Base-by-base conservation (phyloP, 2,888 invertebrate species). In the Thecophora atra region DNA sequence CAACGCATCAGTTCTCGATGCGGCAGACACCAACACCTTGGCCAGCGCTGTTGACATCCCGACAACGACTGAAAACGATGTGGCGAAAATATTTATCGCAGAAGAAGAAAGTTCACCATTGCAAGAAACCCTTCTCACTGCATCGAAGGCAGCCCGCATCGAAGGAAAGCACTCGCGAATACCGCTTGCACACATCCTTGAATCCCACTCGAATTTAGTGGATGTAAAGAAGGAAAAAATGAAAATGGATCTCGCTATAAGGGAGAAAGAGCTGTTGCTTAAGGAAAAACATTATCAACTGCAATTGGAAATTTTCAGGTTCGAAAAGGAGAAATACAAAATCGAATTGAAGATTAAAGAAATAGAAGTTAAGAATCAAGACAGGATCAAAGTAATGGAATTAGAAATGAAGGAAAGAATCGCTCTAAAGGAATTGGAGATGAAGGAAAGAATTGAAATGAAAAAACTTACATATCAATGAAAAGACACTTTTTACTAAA, bases 151-250 rank as follows among this genome's bases (percentile, higher is more conserved):
- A 2, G 37, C 37, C 37, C 37, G 37, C 37, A 37, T n/a, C n/a
- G n/a, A 37, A 37, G 3, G 37, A 37, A 54, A 17, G 30, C 56
- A 54, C 37, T 54, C 67, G 21, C 54, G 54, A 42, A 58, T 42
- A 56, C 19, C 67, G 21, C 67, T 67, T 28, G 42, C 67, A 54
- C 42, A 67, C 54, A 56, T 67, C 37, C 56, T 67, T 42, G 56
- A 56, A 37, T 37, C 42, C 28, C 56, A 67, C 21, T 56, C 67
- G 19, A 67, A 21, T 24, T 54, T 67, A 42, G 67, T 56, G 54
- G 56, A 67, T 11, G 19, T 28, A 28, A 67, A 56, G 15, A 67
- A 54, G 11, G 37, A 24, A 3, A 67, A 67, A 19, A 4, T 67
- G 7, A 28, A 52, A 8, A 54, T 30, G 17, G 54, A 67, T 26